Base-by-base conservation (phyloP, 2,113 vertebrate genomes). In the Chroicocephalus ridibundus region DNA sequence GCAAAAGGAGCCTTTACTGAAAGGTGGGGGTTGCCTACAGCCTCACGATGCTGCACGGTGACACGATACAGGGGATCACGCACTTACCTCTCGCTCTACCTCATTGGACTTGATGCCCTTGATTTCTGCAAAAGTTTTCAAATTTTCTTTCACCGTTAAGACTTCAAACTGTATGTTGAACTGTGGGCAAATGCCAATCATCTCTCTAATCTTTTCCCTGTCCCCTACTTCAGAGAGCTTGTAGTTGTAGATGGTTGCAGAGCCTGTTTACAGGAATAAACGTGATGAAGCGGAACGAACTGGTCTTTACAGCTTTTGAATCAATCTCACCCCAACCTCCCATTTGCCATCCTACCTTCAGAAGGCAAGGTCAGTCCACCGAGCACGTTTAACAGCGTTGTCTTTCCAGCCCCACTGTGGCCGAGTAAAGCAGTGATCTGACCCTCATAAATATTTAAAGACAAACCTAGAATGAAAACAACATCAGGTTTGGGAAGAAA, bases 371-470 rank as follows among this genome's bases (percentile, higher is more conserved):
- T 99, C 69, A 99, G 98, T 25, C 99, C 99, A 19, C 98, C 98
- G 70, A 99, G 98, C 40, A 98, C 98, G 16, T 99, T 99, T 84
- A 99, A 97, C 40, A 99, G 96, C 0, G 99, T 99, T 12, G 99
- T 99, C 94, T 99, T 99, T 7, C 99, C 99, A 32, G 99, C 98
- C 32, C 99, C 99, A 10, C 99, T 99, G 98, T 99, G 99, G n/a
- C 99, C 99, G 4, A 99, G 98, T 38, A 99, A 90, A n/a, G 99
- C 99, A 0, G 99, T 99, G 90, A 99, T 99, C 97, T 99, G 99
- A 25, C 99, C 99, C 97, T 99, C 99, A 2, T 99, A 99, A 85
- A 99, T 98, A 92, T 98, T 98, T 70, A 99, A 98, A 3, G 98
- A 98, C 95, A 99, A 93, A 90, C 98, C 99, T 99, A 60, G 13